Evolutionary conservation across 2,888 invertebrate genomes (phyloP), one percentile per base, ranked within the genome.

Genomic region (Kryphioiulus occultus): DNA sequence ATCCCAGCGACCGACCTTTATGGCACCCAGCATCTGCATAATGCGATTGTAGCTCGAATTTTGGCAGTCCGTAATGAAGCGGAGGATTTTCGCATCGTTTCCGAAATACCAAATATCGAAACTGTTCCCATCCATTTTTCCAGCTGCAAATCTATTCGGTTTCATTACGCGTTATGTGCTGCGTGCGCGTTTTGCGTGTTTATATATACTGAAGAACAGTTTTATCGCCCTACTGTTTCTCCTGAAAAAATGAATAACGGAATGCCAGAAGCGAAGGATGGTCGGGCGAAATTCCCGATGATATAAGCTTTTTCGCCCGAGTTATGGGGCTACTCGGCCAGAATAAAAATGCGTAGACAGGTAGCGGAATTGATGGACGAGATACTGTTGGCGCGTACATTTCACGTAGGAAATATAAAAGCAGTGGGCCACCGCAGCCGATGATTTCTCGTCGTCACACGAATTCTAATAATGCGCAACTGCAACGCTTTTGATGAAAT

Each of bases 301-400:
- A 78, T 78, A 78, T 78, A 78, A 78, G 78, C 78, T 78, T 78
- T 78, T 78, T 78, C 30, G 30, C 17, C 26, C 26, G 26, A 78
- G 78, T 78, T 78, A 78, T 78, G 78, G 78, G 78, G 78, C 78
- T 78, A 78, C 78, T 78, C 78, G 78, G 30, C 26, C 78, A 78
- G 78, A 78, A 78, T 78, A 78, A 30, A 78, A 78, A 78, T 32
- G 78, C 30, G 78, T 30, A 32, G 30, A 78, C 78, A 78, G 78
- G 78, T 78, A 30, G 30, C 30, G 30, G 78, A 78, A 78, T 78
- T 78, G 78, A 30, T 32, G 15, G 78, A 78, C 78, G 30, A 78
- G 78, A 78, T 78, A 78, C n/a, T n/a, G 22, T n/a, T 22, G 59
- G 68, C 39, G 39, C 39, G 39, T 44, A 12, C 44, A 35, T 22